A percentile compares a stretch with the other conserved stretches of the same genome.
Conservation (phyloP, 2,797 vertebrate species). For the Malacoraja senta region DNA sequence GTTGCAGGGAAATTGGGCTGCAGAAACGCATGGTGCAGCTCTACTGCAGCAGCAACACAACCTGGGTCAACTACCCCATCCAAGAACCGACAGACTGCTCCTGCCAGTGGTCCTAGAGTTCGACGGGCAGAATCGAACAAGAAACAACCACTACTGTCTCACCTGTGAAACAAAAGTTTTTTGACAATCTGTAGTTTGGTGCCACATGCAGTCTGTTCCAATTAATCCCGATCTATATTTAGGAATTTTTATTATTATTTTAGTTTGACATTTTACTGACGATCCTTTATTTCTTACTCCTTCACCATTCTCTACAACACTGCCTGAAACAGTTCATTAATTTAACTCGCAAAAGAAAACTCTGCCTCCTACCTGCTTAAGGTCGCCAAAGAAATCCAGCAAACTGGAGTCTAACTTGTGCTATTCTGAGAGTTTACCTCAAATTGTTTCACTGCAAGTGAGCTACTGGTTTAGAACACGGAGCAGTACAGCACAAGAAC, state of each 20-base stretch:
- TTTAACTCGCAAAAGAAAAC: not conserved
- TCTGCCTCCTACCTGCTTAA: not conserved
- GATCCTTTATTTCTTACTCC: not conserved
- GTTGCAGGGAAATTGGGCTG: slow-evolving; percentile 87
- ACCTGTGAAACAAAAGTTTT: not conserved
- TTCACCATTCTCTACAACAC: not conserved
- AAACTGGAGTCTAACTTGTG: not conserved
- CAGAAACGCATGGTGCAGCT: slow-evolving; percentile 82
- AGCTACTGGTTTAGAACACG: not conserved
- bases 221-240: not conserved
- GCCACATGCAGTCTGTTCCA: not conserved
- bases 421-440: not conserved
- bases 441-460: not conserved
- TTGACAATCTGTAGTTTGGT: not conserved
- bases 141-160: not conserved
- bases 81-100: slow-evolving; percentile 96
- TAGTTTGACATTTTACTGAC: not conserved
- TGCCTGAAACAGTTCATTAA: not conserved
- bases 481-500: too few species aligned
- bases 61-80: slow-evolving; percentile 87
- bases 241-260: not conserved
- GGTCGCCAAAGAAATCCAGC: slow-evolving; percentile 5
- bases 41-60: slow-evolving; percentile 84
- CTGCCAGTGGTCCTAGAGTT: slow-evolving; percentile 83
- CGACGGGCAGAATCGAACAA: not conserved